Evolutionary conservation across 2,113 vertebrate genomes (phyloP).

Genomic region (Salvelinus sp.): DNA sequence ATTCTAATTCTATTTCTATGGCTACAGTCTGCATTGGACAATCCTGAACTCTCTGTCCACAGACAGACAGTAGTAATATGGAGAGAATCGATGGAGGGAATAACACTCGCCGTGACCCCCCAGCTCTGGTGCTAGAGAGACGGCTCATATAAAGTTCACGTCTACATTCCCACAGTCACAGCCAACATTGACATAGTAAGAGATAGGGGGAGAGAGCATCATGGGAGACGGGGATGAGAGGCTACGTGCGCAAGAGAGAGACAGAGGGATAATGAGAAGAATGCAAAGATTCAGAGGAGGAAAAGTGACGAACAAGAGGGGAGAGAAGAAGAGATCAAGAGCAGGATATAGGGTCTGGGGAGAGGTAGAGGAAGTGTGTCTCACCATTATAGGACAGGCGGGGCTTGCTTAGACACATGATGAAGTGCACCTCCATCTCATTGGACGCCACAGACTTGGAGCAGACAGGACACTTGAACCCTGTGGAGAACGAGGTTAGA

Average conservation of each 20-base stretch:
- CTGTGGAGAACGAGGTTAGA: slow-evolving; percentile 64
- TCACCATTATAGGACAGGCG: slow-evolving; percentile 98
- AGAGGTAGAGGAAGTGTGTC: slow-evolving; percentile 7
- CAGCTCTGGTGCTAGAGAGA: too few species aligned
- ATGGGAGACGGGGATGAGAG: too few species aligned
- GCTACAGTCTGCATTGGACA: too few species aligned
- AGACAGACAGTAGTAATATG: too few species aligned
- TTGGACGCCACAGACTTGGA: slow-evolving; percentile 99
- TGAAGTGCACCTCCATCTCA: slow-evolving; percentile 99
- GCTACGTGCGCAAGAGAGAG: background rate
- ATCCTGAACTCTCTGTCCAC: too few species aligned
- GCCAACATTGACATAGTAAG: background rate
- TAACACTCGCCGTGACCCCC: too few species aligned
- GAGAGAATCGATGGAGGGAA: too few species aligned
- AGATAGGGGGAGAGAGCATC: too few species aligned
- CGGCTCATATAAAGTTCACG: too few species aligned
- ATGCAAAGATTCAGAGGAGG: too few species aligned
- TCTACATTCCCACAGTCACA: background rate
- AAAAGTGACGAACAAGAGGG: background rate
- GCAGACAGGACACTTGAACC: slow-evolving; percentile 99
- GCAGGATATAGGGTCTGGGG: background rate
- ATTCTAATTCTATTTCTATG: too few species aligned
- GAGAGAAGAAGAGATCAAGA: background rate
- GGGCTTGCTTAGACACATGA: slow-evolving; percentile 99
- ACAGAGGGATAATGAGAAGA: background rate